Percentiles rank a stretch among this genome's conserved stretches.
phyloP scores from a whole-genome alignment of 2,113 vertebrate genomes.

The Pyxicephalus adspersus region DNA sequence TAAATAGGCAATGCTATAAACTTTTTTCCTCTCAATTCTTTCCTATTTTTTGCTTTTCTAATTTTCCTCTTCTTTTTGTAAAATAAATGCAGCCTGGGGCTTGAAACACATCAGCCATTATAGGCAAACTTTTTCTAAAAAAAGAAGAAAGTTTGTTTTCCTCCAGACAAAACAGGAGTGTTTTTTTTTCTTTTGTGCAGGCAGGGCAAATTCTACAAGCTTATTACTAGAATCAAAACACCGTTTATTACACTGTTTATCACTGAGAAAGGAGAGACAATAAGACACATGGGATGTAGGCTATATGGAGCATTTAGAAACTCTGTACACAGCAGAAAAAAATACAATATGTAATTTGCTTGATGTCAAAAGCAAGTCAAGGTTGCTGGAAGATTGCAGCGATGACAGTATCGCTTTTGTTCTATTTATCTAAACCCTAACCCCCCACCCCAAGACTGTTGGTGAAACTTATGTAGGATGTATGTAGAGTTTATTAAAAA shows the following conservation, averaged over 20 bases:
- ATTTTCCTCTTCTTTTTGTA: slow-evolving; percentile 37
- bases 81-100: slow-evolving; percentile 21
- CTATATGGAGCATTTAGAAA: neutral
- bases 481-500: no score
- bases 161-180: neutral
- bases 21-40: slow-evolving; percentile 57
- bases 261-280: slow-evolving; percentile 36
- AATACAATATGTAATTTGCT: slow-evolving; percentile 3
- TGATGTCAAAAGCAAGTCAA: slow-evolving; percentile 10
- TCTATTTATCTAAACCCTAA: no score
- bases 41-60: slow-evolving; percentile 27
- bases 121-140: slow-evolving; percentile 2
- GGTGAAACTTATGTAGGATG: no score
- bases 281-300: slow-evolving; percentile 25
- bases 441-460: no score
- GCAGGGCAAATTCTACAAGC: slow-evolving; percentile 10
- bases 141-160: slow-evolving; percentile 20
- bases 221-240: slow-evolving; percentile 40
- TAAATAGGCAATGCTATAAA: slow-evolving; percentile 74
- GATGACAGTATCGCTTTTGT: neutral
- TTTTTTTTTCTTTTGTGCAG: neutral
- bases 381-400: neutral
- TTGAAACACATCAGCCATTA: neutral
- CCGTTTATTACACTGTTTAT: slow-evolving; percentile 15
- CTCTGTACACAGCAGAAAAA: slow-evolving; percentile 38